Base-by-base conservation (phyloP, 2,888 invertebrate genomes). In the Xestoiulus laeticollis region DNA sequence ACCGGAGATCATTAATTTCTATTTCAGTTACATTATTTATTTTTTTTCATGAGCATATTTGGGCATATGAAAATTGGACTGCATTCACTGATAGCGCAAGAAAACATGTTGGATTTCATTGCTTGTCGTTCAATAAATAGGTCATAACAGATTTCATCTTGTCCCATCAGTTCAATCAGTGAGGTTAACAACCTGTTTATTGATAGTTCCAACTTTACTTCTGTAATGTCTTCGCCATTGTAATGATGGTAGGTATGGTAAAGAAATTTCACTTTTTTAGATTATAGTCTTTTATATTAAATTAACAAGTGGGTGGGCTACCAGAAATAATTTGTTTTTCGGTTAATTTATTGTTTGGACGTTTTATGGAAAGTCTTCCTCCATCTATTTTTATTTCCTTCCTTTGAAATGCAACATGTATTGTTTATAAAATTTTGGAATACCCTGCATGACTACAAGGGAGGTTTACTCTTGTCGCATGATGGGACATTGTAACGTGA, bases 21-120 rank as follows among this genome's bases (percentile, higher is more conserved):
- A 16, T 78, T 78, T 30, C 8, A 78, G 30, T 78, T 16, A 8
- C 1, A 78, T 78, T 78, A 26, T 78, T 3, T 14, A 14, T 78
- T 78, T 78, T 10, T 6, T 78, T 14, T 78, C 30, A 2, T 14
- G 14, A 78, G 30, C 30, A 26, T 30, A 78, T 78, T 30, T 78
- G 3, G 78, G 12, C 30, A 10, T 22, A 78, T 14, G 22, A 30
- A 12, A 78, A 30, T 12, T 78, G 14, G 78, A 78, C 26, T 78
- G 30, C 30, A 26, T 32, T 26, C 30, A 4, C 30, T 78, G 78
- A 78, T 32, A 30, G 30, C 12, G 30, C 16, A 32, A 78, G 14
- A 78, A n/a, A 78, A 78, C 78, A 78, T 78, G 78, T 78, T 78
- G 78, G n/a, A 78, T 78, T 78, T 78, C 78, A 78, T 78, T 78